Evolutionary conservation across 1,140 invertebrate genomes (phyloP).

Genomic region (Brachionus asplanchnoidis): DNA sequence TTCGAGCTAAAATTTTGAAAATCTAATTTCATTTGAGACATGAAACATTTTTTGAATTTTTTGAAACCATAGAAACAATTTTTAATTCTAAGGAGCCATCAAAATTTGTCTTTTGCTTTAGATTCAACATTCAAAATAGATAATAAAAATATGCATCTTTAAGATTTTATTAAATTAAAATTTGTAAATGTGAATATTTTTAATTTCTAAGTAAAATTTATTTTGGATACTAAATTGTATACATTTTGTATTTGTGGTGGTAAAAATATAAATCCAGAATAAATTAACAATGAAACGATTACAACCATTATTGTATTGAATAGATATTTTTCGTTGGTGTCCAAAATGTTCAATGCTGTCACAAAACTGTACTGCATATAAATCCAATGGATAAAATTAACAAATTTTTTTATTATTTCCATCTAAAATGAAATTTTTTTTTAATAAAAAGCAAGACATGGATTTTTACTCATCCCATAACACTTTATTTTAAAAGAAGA

Average conservation of each 20-base stretch:
- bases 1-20: not conserved
- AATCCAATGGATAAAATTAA: not conserved
- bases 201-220: not conserved
- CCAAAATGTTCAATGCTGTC: constrained; percentile 22
- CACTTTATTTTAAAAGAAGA: not conserved
- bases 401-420: not conserved
- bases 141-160: too few relatives aligned
- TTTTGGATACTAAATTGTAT: not conserved
- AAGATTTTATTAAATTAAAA: too few relatives aligned
- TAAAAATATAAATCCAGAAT: constrained; percentile 30
- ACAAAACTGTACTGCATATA: constrained; percentile 36
- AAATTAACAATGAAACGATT: not conserved
- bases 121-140: too few relatives aligned
- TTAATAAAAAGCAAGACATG: not conserved
- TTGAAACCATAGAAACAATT: not conserved
- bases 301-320: not conserved
- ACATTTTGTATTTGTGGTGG: not conserved
- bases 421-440: not conserved
- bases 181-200: not conserved
- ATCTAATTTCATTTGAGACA: not conserved
- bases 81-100: not conserved
- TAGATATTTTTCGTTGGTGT: not conserved
- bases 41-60: not conserved
- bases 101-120: not conserved
- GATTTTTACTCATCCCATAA: not conserved